Evolutionary conservation across 2,888 invertebrate genomes (phyloP).

Genomic region (Drosophila limbata): DNA sequence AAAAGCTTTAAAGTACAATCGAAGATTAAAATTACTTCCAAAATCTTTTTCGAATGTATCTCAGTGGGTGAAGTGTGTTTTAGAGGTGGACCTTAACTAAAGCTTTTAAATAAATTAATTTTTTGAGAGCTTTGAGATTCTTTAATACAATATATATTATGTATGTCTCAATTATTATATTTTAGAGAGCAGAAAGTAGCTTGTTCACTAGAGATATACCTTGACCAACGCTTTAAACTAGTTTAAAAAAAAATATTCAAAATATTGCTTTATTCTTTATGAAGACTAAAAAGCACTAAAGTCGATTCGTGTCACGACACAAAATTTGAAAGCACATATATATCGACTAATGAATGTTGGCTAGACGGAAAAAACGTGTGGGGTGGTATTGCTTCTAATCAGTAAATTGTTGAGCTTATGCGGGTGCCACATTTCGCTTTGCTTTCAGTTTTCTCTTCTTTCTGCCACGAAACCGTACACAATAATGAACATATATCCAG

Average conservation of each 20-base stretch:
- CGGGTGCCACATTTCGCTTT: slow-evolving; percentile 50
- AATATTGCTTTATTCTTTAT: neutral
- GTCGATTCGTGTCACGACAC: slow-evolving; percentile 15
- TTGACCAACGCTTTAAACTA: neutral
- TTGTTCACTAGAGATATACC: neutral
- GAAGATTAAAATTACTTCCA: neutral
- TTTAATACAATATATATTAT: neutral
- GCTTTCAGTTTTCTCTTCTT: slow-evolving; percentile 59
- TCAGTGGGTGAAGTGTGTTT: neutral
- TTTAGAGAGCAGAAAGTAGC: neutral
- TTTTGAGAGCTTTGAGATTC: neutral
- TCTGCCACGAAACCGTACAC: slow-evolving; percentile 13
- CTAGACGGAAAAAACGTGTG: slow-evolving; percentile 6
- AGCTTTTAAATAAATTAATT: neutral
- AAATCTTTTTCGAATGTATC: neutral
- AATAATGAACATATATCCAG: slow-evolving; percentile 18
- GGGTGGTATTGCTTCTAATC: slow-evolving; percentile 38
- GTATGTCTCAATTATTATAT: neutral
- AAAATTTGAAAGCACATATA: slow-evolving; percentile 2
- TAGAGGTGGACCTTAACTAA: neutral
- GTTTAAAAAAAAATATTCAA: neutral
- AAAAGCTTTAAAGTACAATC: neutral
- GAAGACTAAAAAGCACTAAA: neutral
- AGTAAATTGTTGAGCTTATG: slow-evolving; percentile 55
- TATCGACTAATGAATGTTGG: slow-evolving; percentile 8